phyloP scores from a whole-genome alignment of 2,888 invertebrate species.

The Blera fallax region DNA sequence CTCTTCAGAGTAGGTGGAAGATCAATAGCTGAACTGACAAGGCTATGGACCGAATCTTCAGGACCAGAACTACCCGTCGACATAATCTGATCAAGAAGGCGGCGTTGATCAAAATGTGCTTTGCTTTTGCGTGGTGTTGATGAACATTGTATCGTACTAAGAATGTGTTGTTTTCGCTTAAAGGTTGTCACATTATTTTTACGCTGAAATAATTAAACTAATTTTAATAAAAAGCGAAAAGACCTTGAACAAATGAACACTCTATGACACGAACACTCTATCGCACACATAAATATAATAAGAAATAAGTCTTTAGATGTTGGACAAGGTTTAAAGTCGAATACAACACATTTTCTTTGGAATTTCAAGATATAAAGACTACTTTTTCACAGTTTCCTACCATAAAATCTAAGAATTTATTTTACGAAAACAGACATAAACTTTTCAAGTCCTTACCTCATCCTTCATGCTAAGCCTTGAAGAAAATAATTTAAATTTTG shows the following conservation, averaged over 20 bases:
- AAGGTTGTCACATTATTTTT: constrained; percentile 39
- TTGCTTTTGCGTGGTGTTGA: constrained; percentile 80
- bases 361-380: background rate
- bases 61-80: constrained; percentile 58
- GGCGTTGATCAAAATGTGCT: constrained; percentile 76
- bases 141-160: constrained; percentile 74
- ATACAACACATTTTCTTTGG: background rate
- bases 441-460: constrained; percentile 79
- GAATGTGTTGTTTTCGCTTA: constrained; percentile 30
- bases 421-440: background rate
- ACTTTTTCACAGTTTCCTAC: background rate
- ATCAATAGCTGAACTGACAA: constrained; percentile 35
- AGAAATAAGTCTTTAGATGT: background rate
- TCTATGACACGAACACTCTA: background rate
- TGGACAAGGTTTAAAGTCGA: background rate
- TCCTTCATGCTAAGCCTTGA: constrained; percentile 79
- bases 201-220: constrained; percentile 49
- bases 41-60: constrained; percentile 17
- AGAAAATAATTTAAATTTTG: constrained; percentile 85
- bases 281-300: background rate
- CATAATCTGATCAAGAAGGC: constrained; percentile 75
- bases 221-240: constrained; percentile 14
- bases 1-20: constrained; percentile 42
- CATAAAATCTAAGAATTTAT: background rate
- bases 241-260: constrained; percentile 26